Evolutionary conservation across 2,113 vertebrate species (phyloP), one percentile per base, ranked within the genome.

Genomic region (Brachionichthys hirsutus): DNA sequence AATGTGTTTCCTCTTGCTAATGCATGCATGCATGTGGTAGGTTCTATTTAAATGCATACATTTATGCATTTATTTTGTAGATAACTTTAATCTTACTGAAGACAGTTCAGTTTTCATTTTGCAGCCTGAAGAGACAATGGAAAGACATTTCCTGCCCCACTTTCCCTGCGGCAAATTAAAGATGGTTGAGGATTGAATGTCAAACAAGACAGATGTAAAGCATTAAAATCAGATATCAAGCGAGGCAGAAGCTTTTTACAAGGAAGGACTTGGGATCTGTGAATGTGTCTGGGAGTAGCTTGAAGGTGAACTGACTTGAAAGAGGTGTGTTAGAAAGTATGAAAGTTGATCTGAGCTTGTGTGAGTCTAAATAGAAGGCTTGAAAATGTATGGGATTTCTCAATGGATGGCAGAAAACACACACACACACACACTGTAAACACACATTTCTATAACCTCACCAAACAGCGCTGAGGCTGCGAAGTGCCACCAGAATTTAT

Each of bases 211-310:
- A 63, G 60, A 60, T 10, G 0, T 48, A 80, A 80, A 74, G 50
- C 58, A 68, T 59, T 78, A 30, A 80, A 84, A 82, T 85, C 58
- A 50, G 24, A 78, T 65, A 81, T 81, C 65, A 71, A 73, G 77
- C 43, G 66, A 72, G 41, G 56, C 67, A 62, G 52, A 70, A 35
- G 62, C 64, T 82, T 83, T n/a, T 78, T 58, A 66, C 47, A 61
- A 51, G 15, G 1, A 75, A 55, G 58, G 59, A 49, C 54, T 40
- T 19, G 69, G 66, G 64, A 67, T 54, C 72, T 65, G 69, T 60
- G 75, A 64, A 55, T 45, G 61, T 62, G 74, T 69, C 62, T 78
- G 72, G 70, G 61, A 64, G 66, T 46, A 70, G 43, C 22, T 36
- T 57, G 43, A 50, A 62, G 60, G 74, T 62, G 49, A 12, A 15